Percentiles rank a stretch among this genome's conserved stretches.
phyloP scores from a whole-genome alignment of 23 tunicate genomes.

The Ciona savignyi region DNA sequence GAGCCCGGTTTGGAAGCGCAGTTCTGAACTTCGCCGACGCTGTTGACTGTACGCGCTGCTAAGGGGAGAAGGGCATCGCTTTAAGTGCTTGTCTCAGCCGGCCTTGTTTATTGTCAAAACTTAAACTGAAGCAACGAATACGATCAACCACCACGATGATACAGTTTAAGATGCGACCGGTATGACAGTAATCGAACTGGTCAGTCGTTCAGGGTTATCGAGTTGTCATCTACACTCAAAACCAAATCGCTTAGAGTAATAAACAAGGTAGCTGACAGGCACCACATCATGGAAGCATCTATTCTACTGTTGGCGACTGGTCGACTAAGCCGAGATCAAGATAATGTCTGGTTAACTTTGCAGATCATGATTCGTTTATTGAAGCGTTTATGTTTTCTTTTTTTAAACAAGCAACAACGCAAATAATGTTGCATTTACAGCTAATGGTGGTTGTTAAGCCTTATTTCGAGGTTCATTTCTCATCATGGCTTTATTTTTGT shows the following conservation, averaged over 20 bases:
- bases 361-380: no score
- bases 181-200: background rate
- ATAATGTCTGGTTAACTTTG: no score
- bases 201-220: background rate
- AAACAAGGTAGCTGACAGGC: no score
- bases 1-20: background rate
- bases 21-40: background rate
- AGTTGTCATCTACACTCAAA: background rate
- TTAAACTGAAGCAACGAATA: background rate
- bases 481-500: no score
- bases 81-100: background rate
- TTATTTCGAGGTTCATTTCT: no score
- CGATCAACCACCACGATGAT: background rate
- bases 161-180: background rate
- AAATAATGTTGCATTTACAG: no score
- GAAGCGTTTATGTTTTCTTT: no score
- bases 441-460: no score
- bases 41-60: background rate
- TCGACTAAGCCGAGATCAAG: no score
- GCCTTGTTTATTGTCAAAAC: conserved; percentile 20
- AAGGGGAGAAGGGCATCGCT: background rate
- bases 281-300: no score
- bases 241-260: background rate
- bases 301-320: no score
- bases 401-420: no score